Evolutionary conservation across 2,797 vertebrate species (phyloP), one percentile per base, ranked within the genome.

Genomic region (Lithobates pipiens): DNA sequence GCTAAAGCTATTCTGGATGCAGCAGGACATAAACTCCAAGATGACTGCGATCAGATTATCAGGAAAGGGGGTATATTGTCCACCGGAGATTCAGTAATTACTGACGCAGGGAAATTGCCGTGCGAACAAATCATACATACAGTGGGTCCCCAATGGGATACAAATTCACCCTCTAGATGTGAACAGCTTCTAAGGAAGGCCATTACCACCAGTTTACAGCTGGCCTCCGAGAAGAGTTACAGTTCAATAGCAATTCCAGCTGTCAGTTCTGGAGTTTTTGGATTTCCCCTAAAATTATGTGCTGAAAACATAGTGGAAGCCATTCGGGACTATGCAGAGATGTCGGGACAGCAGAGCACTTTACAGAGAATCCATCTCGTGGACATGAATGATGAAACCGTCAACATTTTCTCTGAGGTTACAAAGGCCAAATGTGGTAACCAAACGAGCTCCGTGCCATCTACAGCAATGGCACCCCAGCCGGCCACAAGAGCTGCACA

Each of bases 121-220:
- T 98, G 94, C 90, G 94, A 88, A 72, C 90, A 91, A 0, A 90
- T 99, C 0, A 91, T 99, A 5, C 97, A 98, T 0, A 94, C 96
- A 0, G 95, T 98, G 0, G 97, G 97, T 29, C 96, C 97, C 5
- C 89, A 86, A 3, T 98, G 92, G 94, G 82, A 2, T 0, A 2
- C 11, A 0, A 15, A 7, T 0, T 89, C 94, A 25, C 11, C 0
- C 73, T 25, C 0, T 0, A 89, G 21, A 0, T 80, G 94, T 0
- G 27, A 90, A 29, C 0, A 0, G 0, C 67, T 85, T 10, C 90
- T 98, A n/a, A 92, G 77, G 80, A 84, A 9, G 0, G 92, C 89
- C 0, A 95, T 98, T 8, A 89, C 23, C 72, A 86, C 85, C 0
- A 95, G 94, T 68, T 90, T 99, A 3, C 61, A 0, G 0, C 86